Base-by-base conservation (phyloP, 2,888 invertebrate species). In the Geotrupes spiniger region DNA sequence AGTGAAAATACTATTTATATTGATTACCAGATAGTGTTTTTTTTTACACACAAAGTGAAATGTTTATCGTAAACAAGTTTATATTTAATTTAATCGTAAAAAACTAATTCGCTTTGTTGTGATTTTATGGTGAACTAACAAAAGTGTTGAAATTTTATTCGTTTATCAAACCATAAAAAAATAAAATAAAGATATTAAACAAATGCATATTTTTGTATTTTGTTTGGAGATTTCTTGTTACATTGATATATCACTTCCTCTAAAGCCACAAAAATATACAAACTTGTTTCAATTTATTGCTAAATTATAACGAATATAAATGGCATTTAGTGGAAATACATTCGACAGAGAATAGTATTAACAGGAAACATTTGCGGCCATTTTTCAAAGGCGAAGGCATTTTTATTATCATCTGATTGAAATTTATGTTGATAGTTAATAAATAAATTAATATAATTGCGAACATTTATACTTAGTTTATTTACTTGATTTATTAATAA, bases 241-340 rank as follows among this genome's bases (percentile, higher is more conserved):
- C 33, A 15, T 39, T 50, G 50, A 50, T 50, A 42, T 42, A 50
- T 50, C 37, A 45, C 45, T 50, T 50, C 50, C 50, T 45, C 46
- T 33, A 15, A 33, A 10, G 15, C 33, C 14, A 15, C 12, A 15
- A 33, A 15, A 33, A 33, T 33, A 33, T 12, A 33, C 33, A 33
- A 15, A 10, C 15, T 14, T 33, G 15, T 33, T 33, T 2, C 6
- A 33, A 33, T 33, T 33, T 33, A 33, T 33, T 33, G 15, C 33
- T 33, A 33, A 33, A 10, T 33, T 14, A 33, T 21, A 21, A 21
- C 21, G 21, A 3, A 21, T 21, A 21, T 21, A 21, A 21, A 21
- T 21, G 21, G 21, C 21, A 21, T 21, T 21, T 21, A 21, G 21
- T 21, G 6, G 6, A 21, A 21, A 21, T 21, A 21, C 21, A 21